Evolutionary conservation across 2,113 vertebrate genomes (phyloP).

Genomic region (Diadophis punctatus): DNA sequence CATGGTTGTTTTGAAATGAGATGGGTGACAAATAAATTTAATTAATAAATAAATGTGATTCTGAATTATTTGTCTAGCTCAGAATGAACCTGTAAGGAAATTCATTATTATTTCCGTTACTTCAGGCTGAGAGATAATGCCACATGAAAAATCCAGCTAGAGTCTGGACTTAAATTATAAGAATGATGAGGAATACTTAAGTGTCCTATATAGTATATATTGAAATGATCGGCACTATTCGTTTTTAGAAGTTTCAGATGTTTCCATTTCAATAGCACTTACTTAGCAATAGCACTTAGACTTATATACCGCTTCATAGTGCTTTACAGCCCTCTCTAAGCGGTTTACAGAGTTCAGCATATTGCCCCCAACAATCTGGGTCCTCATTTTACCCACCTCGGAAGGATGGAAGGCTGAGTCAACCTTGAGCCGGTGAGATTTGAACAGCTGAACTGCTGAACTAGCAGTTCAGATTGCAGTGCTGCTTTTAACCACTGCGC

Average conservation of each 20-base stretch:
- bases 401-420: no score
- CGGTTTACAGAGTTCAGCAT: no score
- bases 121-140: neutral
- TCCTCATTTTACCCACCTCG: no score
- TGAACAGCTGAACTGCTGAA: no score
- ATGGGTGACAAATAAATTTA: neutral
- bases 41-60: neutral
- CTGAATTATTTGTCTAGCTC: neutral
- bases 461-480: no score
- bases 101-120: neutral
- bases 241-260: neutral
- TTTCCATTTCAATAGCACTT: no score
- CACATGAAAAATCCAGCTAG: neutral
- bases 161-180: neutral
- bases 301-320: no score
- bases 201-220: neutral
- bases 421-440: no score
- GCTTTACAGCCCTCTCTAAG: no score
- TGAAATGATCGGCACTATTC: neutral
- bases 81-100: neutral
- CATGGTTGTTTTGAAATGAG: neutral
- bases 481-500: no score
- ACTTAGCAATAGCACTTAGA: no score
- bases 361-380: no score
- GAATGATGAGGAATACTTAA: neutral